Base-by-base conservation (phyloP, 2,888 invertebrate genomes). In the Lamproptera curius region DNA sequence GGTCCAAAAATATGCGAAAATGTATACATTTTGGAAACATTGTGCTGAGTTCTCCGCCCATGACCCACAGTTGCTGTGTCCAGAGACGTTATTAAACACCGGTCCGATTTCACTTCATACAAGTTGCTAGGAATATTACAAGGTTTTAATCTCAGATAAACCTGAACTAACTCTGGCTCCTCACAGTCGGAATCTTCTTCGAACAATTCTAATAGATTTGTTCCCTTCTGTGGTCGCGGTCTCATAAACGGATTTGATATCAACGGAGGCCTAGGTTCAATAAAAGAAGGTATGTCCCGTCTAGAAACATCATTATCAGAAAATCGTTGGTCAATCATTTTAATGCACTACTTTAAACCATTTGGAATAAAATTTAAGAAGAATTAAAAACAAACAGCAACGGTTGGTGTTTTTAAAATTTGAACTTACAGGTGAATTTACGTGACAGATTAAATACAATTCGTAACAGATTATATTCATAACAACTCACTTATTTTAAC, bases 81-180 rank as follows among this genome's bases (percentile, higher is more conserved):
- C 57, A 66, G 57, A 1, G 77, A 87, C 57, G 76, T 83, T 9
- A 85, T 66, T 54, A 84, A 58, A 59, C 74, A 86, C 60, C 56
- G 78, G 53, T 76, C 74, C 2, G 73, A 85, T 46, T 64, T 68
- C 31, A 87, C 70, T 57, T 85, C 83, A 46, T 87, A 87, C 49
- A 84, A 55, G 51, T 73, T 73, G 48, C 63, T 83, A 0, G 64
- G 65, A 31, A 61, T 62, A 36, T 68, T 70, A 46, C 74, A 75
- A 0, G 90, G 89, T 56, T 89, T 89, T 46, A 91, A 59, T 41
- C 90, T 76, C 36, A 91, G 65, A 54, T 88, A 90, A 8, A 90
- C 90, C 61, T 89, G 85, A 3, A 90, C 76, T 45, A 78, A 62
- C 41, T 86, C 87, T 0, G 76, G 70, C 45, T 79, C 83, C 1